Evolutionary conservation across 2,888 invertebrate species (phyloP).

Genomic region (Dysmachus trigonus): DNA sequence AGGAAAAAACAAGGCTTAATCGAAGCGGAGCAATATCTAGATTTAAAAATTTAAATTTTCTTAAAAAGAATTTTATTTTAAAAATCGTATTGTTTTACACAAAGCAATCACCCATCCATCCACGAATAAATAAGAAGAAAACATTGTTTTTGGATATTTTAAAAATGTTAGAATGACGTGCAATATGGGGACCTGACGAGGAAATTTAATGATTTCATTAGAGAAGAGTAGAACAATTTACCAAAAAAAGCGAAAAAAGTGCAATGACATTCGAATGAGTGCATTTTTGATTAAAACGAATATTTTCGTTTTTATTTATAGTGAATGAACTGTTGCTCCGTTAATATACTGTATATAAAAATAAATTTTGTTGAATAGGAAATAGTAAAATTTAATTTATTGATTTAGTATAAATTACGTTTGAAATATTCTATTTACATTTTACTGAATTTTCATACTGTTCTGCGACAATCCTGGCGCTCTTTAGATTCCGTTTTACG

Average conservation of each 20-base stretch:
- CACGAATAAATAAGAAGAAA: not conserved
- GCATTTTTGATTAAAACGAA: not conserved
- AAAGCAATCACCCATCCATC: not conserved
- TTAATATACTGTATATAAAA: not conserved
- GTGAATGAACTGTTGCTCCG: not conserved
- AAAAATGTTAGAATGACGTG: not conserved
- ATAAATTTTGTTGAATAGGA: not conserved
- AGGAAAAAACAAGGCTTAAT: not conserved
- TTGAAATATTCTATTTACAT: not conserved
- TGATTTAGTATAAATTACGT: not conserved
- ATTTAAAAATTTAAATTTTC: not conserved
- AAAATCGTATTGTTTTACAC: not conserved
- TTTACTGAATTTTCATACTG: not conserved
- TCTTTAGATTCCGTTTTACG: not conserved
- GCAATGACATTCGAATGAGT: not conserved
- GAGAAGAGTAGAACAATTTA: not conserved
- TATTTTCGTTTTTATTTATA: not conserved
- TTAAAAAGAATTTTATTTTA: not conserved
- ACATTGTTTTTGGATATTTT: not conserved
- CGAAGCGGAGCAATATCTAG: not conserved
- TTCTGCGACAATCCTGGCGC: not conserved
- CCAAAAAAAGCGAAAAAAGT: not conserved
- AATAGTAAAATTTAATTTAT: not conserved
- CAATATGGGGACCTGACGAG: not conserved
- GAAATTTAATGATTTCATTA: not conserved